Base-by-base conservation (phyloP, 2,888 invertebrate species). In the Automeris io region DNA sequence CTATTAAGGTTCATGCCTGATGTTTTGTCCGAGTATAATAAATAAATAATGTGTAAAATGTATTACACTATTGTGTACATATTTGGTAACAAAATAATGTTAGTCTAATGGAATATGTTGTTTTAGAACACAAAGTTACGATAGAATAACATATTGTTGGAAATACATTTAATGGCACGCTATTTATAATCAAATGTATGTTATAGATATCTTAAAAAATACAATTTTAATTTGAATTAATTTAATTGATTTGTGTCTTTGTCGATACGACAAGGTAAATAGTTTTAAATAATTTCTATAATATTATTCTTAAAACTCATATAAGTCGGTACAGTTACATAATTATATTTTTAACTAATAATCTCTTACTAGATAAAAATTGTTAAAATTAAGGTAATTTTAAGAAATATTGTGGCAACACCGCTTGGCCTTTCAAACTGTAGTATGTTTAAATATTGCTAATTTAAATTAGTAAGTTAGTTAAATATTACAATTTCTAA, bases 381-480 rank as follows among this genome's bases (percentile, higher is more conserved):
- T 46, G 41, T 41, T 62, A 59, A 54, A 49, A 47, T 46, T 50
- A 45, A 45, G 42, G 47, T 49, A 51, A 43, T 36, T 31, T 32
- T 62, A 64, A 61, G 56, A 34, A 60, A 76, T 58, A 74, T 65
- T 74, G 65, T 86, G 86, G 86, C 85, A 86, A 85, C 85, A 86
- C 86, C 86, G 85, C 83, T 86, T 85, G 86, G 86, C 86, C 86
- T 86, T 82, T 78, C 74, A 81, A 71, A 66, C 66, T 56, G 73
- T 80, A 81, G 83, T 81, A 75, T 77, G 76, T 77, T 77, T 74
- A 64, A 66, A 62, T 57, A 66, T 55, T 63, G 58, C 58, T 69
- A 60, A 65, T 40, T 45, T 52, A 51, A 37, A 31, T 32, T 37
- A 37, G n/a, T 23, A 11, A 18, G 51, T 45, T 51, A 54, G 52